Evolutionary conservation across 1,140 invertebrate species (phyloP), one percentile per base, ranked within the genome.

Genomic region (Nasonia vitripennis): DNA sequence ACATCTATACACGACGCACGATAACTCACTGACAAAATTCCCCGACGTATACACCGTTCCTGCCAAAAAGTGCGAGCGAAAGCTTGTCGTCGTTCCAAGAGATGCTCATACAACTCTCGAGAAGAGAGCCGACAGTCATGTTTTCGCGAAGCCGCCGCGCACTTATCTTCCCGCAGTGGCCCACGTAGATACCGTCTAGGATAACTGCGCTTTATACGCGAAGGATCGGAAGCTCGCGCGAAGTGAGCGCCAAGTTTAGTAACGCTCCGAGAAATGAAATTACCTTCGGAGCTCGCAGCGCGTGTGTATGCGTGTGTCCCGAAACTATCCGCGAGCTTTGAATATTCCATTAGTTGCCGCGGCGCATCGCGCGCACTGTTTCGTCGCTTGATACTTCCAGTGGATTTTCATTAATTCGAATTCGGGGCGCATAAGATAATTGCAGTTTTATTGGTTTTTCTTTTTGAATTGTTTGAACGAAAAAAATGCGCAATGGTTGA

Each of bases 191-290:
- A 67, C 23, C 7, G 20, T 27, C 23, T 71, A 82, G 71, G 23
- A 82, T 71, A 62, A 74, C 80, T 27, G 5, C 20, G 27, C 10
- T 14, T 3, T 37, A 68, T 14, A 34, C 20, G 4, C 27, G 70
- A 78, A 86, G 85, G 87, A 90, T 89, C 88, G 87, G 84, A 89
- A 86, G 88, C 74, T 78, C 87, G 86, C 87, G 86, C 14, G 17
- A 87, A 90, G 89, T 89, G 87, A 89, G 87, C 88, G 89, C 88
- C 89, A 88, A 90, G 88, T 89, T 90, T 90, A 90, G 88, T 88
- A 88, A 68, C 14, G n/a, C 17, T 68, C 81, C 37, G 14, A 87
- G 88, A 87, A 88, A 82, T 78, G 73, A 85, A 86, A 88, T 86
- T 85, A 74, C 48, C 27, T 62, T 73, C 70, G 11, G 70, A 73